Evolutionary conservation across 1,140 invertebrate genomes (phyloP), one percentile per base, ranked within the genome.

Genomic region (Pseudomyrmex pallidus): DNA sequence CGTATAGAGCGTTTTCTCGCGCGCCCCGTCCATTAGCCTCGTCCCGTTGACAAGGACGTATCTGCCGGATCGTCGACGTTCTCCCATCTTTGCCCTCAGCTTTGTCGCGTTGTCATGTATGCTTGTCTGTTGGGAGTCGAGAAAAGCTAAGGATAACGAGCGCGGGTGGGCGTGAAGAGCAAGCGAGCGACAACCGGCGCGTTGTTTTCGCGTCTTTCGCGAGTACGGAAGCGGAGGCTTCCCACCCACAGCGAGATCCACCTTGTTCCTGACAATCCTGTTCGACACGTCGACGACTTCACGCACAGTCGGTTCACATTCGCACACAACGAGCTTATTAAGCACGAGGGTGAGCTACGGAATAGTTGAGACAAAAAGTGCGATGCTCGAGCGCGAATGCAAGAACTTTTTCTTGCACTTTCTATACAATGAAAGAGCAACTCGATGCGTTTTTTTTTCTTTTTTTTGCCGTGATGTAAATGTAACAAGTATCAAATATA

Each of bases 21-120:
- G 85, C 74, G 82, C 57, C 91, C 92, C 90, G 91, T 92, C 91
- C 91, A 92, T 92, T 92, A 92, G 91, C 91, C 88, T 91, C 90
- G 88, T 92, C 91, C 87, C 67, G 76, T 59, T 66, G 52, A 78
- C 76, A 52, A 78, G 64, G 10, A 59, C 52, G 63, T 59, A 64
- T 61, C 52, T 25, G 48, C 68, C 57, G 83, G 48, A 62, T 77
- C 82, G 72, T 64, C 50, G 48, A 66, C 68, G 62, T 63, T 50
- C 74, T 48, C 48, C 13, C 22, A 62, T 44, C 57, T 48, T 67
- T 20, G 64, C 70, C 35, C 54, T 70, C 77, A 56, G 44, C 25
- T 74, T 2, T 59, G 44, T 44, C 25, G 50, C 22, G 20, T 17
- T 48, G 50, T 70, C 15, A 35, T 8, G 20, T 25, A 9, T 67